These are phyloP conservation scores for Scalopus aquaticus DNA, from an alignment of 2,113 vertebrate species.

Conservation along the genomic window DNA sequence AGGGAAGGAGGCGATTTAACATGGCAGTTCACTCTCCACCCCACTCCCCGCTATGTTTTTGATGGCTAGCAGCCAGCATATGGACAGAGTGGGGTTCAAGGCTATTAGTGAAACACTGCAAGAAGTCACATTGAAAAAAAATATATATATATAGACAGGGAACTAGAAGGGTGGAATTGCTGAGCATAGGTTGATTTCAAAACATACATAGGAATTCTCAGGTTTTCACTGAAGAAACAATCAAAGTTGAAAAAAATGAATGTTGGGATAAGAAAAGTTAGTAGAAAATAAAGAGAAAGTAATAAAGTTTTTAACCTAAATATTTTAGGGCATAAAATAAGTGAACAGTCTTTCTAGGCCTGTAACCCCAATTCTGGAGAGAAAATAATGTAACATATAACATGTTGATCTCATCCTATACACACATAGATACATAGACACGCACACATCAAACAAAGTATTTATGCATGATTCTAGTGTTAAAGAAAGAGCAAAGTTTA, in stretches of 20 bases:
- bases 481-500: slow-evolving; percentile 44
- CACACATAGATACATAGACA: neutral
- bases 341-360: slow-evolving; percentile 18
- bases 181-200: neutral
- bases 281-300: neutral
- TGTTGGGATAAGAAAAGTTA: neutral
- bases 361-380: slow-evolving; percentile 25
- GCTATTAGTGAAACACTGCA: slow-evolving; percentile 63
- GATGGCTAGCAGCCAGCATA: slow-evolving; percentile 58
- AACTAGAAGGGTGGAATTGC: neutral
- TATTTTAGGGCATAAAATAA: neutral
- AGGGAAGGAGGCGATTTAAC: slow-evolving; percentile 64
- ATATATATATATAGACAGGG: slow-evolving; percentile 12
- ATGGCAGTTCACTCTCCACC: slow-evolving; percentile 44
- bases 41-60: slow-evolving; percentile 66
- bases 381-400: slow-evolving; percentile 30
- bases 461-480: slow-evolving; percentile 8
- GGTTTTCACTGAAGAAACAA: neutral
- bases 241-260: slow-evolving; percentile 19
- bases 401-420: neutral
- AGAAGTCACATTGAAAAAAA: slow-evolving; percentile 64
- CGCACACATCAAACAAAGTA: neutral
- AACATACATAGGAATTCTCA: neutral
- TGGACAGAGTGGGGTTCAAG: slow-evolving; percentile 48
- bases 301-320: slow-evolving; percentile 30